Percentiles rank a stretch among this genome's conserved stretches.
Conservation (phyloP, 2,888 invertebrate genomes). For the Campoletis raptor region DNA sequence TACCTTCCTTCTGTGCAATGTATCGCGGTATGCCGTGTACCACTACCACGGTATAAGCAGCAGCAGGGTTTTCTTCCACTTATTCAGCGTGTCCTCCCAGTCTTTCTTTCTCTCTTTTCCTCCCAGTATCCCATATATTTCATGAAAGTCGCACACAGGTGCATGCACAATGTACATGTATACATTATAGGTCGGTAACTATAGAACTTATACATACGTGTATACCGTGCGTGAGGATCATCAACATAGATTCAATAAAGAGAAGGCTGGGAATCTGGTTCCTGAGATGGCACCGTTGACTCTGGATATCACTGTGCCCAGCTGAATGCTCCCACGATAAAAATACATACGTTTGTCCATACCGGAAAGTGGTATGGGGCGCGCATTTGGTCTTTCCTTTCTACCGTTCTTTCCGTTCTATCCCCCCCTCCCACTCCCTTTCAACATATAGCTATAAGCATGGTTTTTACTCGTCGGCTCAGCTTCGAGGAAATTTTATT, state of each 20-base stretch:
- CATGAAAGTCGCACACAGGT: not conserved
- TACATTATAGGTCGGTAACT: not conserved
- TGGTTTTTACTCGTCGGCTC: constrained; percentile 39
- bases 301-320: constrained; percentile 61
- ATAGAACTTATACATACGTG: not conserved
- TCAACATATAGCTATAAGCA: not conserved
- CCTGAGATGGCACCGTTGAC: constrained; percentile 63
- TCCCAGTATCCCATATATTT: not conserved
- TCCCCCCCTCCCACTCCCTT: not conserved
- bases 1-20: constrained; percentile 22
- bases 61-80: constrained; percentile 22
- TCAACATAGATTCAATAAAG: constrained; percentile 64
- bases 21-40: constrained; percentile 28
- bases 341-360: constrained; percentile 73
- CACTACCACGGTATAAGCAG: constrained; percentile 25
- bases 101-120: constrained; percentile 15
- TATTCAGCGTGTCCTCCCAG: constrained; percentile 19
- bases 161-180: not conserved
- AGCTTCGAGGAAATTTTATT: constrained; percentile 65
- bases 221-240: constrained; percentile 42
- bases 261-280: constrained; percentile 68
- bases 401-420: constrained; percentile 38
- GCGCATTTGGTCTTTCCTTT: constrained; percentile 39
- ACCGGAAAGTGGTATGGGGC: constrained; percentile 51
- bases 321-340: constrained; percentile 71